Conservation (phyloP, 2,113 vertebrate species). For the Craseonycteris thonglongyai region DNA sequence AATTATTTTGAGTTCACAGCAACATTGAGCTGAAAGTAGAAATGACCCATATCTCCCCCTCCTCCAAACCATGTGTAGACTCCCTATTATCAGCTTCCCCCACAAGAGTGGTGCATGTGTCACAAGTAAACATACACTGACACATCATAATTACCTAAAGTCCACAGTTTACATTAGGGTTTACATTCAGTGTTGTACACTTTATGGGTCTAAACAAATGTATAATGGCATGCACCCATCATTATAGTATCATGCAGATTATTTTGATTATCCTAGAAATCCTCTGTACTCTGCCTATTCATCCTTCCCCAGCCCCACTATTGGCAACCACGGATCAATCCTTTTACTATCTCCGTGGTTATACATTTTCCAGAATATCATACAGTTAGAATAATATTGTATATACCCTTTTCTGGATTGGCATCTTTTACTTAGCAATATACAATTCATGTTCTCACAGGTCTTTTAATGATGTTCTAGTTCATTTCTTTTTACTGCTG, state of each 20-base stretch:
- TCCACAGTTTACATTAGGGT: background rate
- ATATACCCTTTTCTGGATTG: background rate
- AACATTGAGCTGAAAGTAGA: background rate
- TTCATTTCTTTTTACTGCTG: background rate
- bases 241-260: background rate
- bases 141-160: background rate
- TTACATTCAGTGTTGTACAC: background rate
- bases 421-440: background rate
- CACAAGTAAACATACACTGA: background rate
- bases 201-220: background rate
- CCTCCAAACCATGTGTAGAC: no score
- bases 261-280: background rate
- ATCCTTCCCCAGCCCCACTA: background rate
- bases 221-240: background rate
- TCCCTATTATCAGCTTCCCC: no score
- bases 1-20: background rate
- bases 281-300: background rate
- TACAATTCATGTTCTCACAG: background rate
- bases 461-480: background rate
- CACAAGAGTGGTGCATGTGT: background rate
- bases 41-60: background rate
- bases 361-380: background rate
- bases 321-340: background rate
- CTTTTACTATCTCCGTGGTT: background rate
- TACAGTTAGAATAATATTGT: background rate